A percentile compares a stretch with the other conserved stretches of the same genome.
These are phyloP conservation scores for Nasonia longicornis DNA, from an alignment of 1,140 invertebrate genomes.

Conservation along the genomic window DNA sequence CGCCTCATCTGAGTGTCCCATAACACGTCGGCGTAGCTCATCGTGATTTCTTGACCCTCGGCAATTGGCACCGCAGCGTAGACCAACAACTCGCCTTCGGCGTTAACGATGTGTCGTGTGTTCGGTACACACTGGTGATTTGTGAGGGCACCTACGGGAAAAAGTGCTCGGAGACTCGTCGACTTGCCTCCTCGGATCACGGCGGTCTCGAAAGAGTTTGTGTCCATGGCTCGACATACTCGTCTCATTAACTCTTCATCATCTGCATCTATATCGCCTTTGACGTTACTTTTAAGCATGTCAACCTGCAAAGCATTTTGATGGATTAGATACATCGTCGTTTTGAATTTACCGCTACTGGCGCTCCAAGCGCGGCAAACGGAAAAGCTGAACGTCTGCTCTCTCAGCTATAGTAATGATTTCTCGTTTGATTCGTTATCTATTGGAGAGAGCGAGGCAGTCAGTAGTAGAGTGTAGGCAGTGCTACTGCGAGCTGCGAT, in stretches of 20 bases:
- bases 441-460: neutral
- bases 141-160: constrained; percentile 78
- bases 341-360: constrained; percentile 36
- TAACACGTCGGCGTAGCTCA: constrained; percentile 78
- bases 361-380: constrained; percentile 7
- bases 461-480: neutral
- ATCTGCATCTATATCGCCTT: constrained; percentile 65
- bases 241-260: constrained; percentile 75
- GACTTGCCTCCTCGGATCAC: constrained; percentile 61
- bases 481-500: neutral
- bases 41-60: constrained; percentile 77
- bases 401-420: neutral
- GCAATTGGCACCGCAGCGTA: constrained; percentile 74
- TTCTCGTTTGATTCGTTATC: neutral
- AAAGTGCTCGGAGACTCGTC: constrained; percentile 76
- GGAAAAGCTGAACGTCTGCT: neutral
- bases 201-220: constrained; percentile 80
- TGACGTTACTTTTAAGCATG: constrained; percentile 72
- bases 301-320: constrained; percentile 60
- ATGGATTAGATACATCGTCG: neutral
- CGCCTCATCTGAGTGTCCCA: constrained; percentile 79
- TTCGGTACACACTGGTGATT: constrained; percentile 84
- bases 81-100: constrained; percentile 73
- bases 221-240: constrained; percentile 76
- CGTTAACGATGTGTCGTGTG: constrained; percentile 76